Evolutionary conservation across 2,888 invertebrate genomes (phyloP).

Genomic region (Rhorus exstirpatorius): DNA sequence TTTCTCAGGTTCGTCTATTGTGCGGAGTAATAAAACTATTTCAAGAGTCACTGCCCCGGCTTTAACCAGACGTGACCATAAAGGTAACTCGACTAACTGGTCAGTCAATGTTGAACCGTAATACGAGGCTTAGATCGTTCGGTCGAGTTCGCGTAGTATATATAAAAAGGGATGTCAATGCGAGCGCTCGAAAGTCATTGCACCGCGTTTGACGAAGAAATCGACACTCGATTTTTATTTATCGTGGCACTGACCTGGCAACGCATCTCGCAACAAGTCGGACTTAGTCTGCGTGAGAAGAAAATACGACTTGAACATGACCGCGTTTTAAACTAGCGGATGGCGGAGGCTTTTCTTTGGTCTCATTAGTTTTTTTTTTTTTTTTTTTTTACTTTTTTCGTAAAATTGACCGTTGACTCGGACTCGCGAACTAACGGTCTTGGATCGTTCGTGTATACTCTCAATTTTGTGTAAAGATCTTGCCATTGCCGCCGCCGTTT

Average conservation of each 20-base stretch:
- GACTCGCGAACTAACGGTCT: conserved; percentile 24
- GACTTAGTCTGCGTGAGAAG: too few relatives aligned
- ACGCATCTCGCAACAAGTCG: neutral
- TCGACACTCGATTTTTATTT: conserved; percentile 24
- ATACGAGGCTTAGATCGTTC: conserved; percentile 13
- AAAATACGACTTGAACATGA: conserved; percentile 2
- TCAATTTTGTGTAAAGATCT: too few relatives aligned
- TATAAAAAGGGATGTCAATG: conserved; percentile 16
- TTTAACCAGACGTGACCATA: conserved; percentile 73
- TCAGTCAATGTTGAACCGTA: conserved; percentile 74
- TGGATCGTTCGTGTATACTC: conserved; percentile 6
- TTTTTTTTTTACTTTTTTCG: conserved; percentile 8
- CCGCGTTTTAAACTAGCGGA: neutral
- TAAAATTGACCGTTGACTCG: conserved; percentile 31
- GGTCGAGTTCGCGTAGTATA: conserved; percentile 11
- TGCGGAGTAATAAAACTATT: conserved; percentile 42
- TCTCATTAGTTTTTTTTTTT: conserved; percentile 6
- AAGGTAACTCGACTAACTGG: conserved; percentile 82
- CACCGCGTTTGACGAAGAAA: conserved; percentile 41
- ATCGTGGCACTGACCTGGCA: conserved; percentile 6
- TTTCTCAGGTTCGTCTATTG: conserved; percentile 21
- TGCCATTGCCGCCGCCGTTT: too few relatives aligned
- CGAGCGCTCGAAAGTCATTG: conserved; percentile 19
- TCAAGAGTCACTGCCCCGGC: conserved; percentile 29
- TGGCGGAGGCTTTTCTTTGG: neutral